Percentiles rank a stretch among this genome's conserved stretches.
phyloP scores from a whole-genome alignment of 1,140 invertebrate species.

The Pseudomyrmex dendroicus region DNA sequence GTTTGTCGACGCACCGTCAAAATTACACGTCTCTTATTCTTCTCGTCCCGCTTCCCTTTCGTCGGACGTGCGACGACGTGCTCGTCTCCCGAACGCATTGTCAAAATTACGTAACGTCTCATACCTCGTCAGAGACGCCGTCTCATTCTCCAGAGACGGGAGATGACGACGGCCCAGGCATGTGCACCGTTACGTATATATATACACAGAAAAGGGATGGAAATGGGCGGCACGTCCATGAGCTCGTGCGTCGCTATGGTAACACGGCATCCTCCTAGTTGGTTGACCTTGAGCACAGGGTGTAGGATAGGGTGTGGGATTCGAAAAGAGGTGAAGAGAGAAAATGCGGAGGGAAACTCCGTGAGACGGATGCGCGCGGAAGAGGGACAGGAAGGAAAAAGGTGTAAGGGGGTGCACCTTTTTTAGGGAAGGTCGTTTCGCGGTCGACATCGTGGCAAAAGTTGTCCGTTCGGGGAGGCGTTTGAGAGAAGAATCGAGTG shows the following conservation, averaged over 20 bases:
- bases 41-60: neutral
- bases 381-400: neutral
- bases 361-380: neutral
- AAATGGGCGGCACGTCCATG: constrained; percentile 75
- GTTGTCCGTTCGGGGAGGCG: neutral
- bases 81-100: neutral
- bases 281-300: constrained; percentile 77
- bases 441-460: neutral
- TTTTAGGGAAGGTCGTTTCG: neutral
- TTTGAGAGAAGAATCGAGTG: constrained; percentile 16
- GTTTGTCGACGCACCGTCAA: neutral
- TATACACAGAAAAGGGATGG: constrained; percentile 62
- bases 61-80: neutral
- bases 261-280: constrained; percentile 73
- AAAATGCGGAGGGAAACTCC: too few species aligned
- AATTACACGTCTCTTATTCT: constrained; percentile 27
- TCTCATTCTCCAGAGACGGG: neutral
- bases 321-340: constrained; percentile 1
- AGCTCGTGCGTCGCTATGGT: constrained; percentile 77
- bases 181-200: constrained; percentile 3
- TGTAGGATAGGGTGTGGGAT: constrained; percentile 57
- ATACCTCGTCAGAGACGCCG: neutral
- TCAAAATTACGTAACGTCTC: constrained; percentile 45
- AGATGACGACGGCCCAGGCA: constrained; percentile 60
- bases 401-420: too few species aligned